phyloP scores from a whole-genome alignment of 2,113 vertebrate species.

The Vidua macroura region DNA sequence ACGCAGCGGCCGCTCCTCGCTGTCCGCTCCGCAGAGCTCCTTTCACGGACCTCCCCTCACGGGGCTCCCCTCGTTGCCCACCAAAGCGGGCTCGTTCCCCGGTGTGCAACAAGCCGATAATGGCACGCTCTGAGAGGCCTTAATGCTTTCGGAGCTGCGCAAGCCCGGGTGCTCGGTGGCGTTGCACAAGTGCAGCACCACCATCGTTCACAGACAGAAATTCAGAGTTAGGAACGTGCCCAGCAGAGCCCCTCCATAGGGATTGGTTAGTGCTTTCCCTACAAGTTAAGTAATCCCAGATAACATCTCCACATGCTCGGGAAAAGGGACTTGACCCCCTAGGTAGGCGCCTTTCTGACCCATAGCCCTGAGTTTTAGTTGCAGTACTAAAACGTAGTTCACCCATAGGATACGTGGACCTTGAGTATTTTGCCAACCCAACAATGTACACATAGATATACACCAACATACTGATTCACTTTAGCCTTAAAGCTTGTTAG shows the following conservation, averaged over 20 bases:
- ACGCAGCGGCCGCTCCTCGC: too few relatives aligned
- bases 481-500: background rate
- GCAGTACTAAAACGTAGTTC: background rate
- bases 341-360: background rate
- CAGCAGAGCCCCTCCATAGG: accelerated
- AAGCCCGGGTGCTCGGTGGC: background rate
- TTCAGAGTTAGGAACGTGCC: too few relatives aligned
- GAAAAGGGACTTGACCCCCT: background rate
- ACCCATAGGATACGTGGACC: too few relatives aligned
- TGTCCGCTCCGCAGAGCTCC: too few relatives aligned
- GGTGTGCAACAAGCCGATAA: background rate
- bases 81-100: too few relatives aligned
- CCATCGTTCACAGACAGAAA: accelerated
- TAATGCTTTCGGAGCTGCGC: background rate
- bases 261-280: too few relatives aligned
- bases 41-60: accelerated
- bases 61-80: too few relatives aligned
- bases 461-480: background rate
- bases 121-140: too few relatives aligned
- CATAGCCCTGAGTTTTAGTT: background rate
- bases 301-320: accelerated
- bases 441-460: too few relatives aligned
- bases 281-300: background rate
- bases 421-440: background rate
- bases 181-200: too few relatives aligned